Conservation (phyloP, 2,888 invertebrate species). For the Opisthograptis luteolata region DNA sequence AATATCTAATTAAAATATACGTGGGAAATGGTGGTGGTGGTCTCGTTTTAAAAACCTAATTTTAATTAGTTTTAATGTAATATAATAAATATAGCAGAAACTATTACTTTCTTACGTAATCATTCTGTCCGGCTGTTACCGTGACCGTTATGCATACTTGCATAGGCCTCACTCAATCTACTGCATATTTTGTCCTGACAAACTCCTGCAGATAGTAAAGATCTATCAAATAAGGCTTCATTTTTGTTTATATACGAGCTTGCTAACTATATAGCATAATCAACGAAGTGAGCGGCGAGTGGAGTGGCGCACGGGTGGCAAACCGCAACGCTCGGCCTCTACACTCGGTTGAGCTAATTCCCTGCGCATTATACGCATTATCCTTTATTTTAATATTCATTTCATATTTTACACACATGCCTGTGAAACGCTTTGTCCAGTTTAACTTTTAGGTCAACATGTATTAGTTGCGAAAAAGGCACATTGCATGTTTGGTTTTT, state of each 20-base stretch:
- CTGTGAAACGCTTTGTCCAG: constrained; percentile 46
- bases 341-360: constrained; percentile 75
- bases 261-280: background rate
- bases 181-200: too few relatives aligned
- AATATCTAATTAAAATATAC: too few relatives aligned
- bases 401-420: constrained; percentile 34
- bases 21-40: too few relatives aligned
- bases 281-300: constrained; percentile 12
- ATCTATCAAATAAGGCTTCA: background rate
- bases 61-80: too few relatives aligned
- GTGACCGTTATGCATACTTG: too few relatives aligned
- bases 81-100: too few relatives aligned
- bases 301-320: constrained; percentile 67
- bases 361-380: constrained; percentile 60
- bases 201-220: background rate
- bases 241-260: background rate
- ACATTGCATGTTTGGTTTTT: background rate
- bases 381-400: constrained; percentile 36
- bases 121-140: too few relatives aligned
- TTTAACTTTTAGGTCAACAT: constrained; percentile 30
- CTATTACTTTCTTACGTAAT: too few relatives aligned
- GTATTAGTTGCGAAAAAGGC: constrained; percentile 27
- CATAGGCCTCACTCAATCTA: too few relatives aligned
- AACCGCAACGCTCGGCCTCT: constrained; percentile 64
- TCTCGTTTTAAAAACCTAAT: too few relatives aligned